These are phyloP conservation scores for Eueides isabella DNA, from an alignment of 1,140 invertebrate species.

Conservation along the genomic window DNA sequence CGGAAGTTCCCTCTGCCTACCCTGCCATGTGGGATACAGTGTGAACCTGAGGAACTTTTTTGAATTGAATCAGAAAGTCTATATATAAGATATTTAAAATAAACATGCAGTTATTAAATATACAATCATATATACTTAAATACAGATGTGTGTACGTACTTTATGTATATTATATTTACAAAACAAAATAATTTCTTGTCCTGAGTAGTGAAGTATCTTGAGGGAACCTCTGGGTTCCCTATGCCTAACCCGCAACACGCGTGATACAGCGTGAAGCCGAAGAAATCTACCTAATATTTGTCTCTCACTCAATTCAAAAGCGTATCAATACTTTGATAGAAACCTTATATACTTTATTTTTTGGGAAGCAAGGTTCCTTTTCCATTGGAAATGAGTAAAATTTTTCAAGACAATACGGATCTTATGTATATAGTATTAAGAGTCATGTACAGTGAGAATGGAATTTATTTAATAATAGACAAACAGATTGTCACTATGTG, in stretches of 20 bases:
- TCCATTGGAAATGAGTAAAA: slow-evolving; percentile 4
- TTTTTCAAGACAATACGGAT: slow-evolving; percentile 15
- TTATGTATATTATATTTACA: too few relatives aligned
- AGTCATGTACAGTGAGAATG: slow-evolving; percentile 19
- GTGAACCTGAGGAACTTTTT: too few relatives aligned
- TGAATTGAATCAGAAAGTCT: too few relatives aligned
- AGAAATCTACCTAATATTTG: background rate
- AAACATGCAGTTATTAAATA: too few relatives aligned
- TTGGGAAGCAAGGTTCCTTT: background rate
- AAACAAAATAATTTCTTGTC: too few relatives aligned
- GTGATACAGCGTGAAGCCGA: background rate
- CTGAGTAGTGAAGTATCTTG: too few relatives aligned
- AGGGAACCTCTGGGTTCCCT: background rate
- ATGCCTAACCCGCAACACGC: background rate
- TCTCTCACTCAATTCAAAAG: slow-evolving; percentile 1
- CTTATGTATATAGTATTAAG: slow-evolving; percentile 27
- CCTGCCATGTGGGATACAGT: too few relatives aligned
- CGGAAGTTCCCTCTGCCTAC: too few relatives aligned
- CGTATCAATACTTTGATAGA: background rate
- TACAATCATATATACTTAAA: too few relatives aligned
- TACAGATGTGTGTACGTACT: too few relatives aligned
- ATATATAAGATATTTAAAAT: too few relatives aligned
- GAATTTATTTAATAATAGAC: slow-evolving; percentile 37
- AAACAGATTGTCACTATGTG: slow-evolving; percentile 37
- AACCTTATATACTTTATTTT: background rate